Evolutionary conservation across 2,113 vertebrate species (phyloP).

Genomic region (Saccopteryx bilineata): DNA sequence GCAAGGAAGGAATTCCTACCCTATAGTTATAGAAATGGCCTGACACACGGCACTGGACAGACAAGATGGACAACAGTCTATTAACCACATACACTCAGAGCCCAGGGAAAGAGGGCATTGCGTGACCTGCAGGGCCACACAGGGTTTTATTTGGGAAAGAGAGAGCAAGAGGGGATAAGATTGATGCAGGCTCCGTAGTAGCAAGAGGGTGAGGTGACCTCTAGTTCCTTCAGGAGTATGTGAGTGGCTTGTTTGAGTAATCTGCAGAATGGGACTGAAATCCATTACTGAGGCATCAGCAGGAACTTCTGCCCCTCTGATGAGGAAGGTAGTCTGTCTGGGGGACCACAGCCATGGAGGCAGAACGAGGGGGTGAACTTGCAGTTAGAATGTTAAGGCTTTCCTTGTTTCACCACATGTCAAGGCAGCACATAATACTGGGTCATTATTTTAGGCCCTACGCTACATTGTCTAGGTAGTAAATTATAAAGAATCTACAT

Average conservation of each 20-base stretch:
- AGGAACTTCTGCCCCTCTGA: neutral
- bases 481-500: neutral
- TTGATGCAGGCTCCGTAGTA: neutral
- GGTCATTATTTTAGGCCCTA: neutral
- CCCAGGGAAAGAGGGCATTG: neutral
- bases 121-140: neutral
- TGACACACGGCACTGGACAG: neutral
- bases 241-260: neutral
- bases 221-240: neutral
- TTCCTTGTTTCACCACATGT: neutral
- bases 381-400: neutral
- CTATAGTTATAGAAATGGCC: neutral
- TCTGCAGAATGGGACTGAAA: neutral
- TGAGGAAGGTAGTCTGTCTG: neutral
- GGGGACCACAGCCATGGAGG: neutral
- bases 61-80: neutral
- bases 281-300: neutral
- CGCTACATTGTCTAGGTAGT: neutral
- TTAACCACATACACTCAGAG: neutral
- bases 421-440: neutral
- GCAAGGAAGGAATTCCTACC: neutral
- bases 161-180: neutral
- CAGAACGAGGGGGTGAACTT: neutral
- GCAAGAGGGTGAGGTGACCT: neutral
- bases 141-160: neutral